Evolutionary conservation across 2,113 vertebrate species (phyloP).

Genomic region (Physeter macrocephalus): DNA sequence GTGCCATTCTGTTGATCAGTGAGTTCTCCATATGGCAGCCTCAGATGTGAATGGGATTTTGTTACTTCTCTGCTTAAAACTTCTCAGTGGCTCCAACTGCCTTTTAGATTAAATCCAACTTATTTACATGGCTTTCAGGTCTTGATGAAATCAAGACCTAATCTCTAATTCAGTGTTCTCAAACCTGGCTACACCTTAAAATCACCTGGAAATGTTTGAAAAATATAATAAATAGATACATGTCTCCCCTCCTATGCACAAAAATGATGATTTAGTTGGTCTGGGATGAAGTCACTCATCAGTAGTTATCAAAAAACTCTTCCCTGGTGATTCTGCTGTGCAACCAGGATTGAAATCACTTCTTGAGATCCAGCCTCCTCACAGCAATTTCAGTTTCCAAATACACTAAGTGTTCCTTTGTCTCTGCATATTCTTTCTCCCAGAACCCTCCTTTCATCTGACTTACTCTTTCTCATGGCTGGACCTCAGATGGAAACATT

Average conservation of each 20-base stretch:
- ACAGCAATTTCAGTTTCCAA: neutral
- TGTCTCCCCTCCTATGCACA: neutral
- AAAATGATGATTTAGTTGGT: neutral
- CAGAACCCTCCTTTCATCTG: neutral
- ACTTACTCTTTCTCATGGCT: neutral
- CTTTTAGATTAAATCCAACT: neutral
- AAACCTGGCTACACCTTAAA: neutral
- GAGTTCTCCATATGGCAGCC: neutral
- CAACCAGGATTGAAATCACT: neutral
- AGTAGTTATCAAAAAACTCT: neutral
- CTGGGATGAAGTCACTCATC: neutral
- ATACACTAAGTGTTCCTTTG: neutral
- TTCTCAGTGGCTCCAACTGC: neutral
- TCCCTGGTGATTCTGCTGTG: neutral
- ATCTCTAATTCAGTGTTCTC: neutral
- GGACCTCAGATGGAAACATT: neutral
- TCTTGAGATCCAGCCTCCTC: neutral
- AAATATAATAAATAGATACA: neutral
- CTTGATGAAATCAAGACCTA: neutral
- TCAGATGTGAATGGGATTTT: neutral
- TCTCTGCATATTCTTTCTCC: neutral
- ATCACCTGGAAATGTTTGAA: neutral
- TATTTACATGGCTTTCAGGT: neutral
- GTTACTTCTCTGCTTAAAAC: neutral
- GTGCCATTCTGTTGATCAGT: neutral